Evolutionary conservation across 2,888 invertebrate species (phyloP).

Genomic region (Thecophora atra): DNA sequence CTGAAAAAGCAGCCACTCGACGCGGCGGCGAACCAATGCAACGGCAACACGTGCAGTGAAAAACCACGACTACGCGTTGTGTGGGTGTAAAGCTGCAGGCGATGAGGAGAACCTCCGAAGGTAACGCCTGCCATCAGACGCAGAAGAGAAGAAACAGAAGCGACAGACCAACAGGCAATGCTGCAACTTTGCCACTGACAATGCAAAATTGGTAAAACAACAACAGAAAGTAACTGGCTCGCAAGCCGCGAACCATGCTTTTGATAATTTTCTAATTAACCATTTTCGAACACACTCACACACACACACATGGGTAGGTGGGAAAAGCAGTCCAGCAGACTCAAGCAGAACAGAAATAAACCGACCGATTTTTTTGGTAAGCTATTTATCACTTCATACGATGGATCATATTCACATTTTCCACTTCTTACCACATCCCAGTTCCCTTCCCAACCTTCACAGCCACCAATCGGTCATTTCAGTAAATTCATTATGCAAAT

Average conservation of each 20-base stretch:
- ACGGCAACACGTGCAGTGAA: too few relatives aligned
- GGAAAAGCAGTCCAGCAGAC: not conserved
- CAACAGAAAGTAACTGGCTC: not conserved
- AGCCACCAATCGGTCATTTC: not conserved
- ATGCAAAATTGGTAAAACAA: not conserved
- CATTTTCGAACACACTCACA: conserved; percentile 27
- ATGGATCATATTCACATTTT: not conserved
- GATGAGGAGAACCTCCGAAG: not conserved
- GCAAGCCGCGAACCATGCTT: conserved; percentile 4
- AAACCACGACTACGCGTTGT: too few relatives aligned
- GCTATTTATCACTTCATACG: not conserved
- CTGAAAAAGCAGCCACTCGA: not conserved
- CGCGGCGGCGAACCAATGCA: not conserved
- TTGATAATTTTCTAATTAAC: conserved; percentile 41
- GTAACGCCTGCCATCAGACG: not conserved
- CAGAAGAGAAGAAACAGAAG: not conserved
- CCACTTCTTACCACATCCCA: not conserved
- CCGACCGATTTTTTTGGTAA: not conserved
- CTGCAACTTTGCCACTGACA: not conserved
- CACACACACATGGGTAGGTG: not conserved
- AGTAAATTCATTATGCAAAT: conserved; percentile 58
- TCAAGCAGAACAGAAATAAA: not conserved
- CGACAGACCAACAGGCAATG: not conserved
- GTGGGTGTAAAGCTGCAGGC: not conserved
- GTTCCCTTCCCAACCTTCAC: not conserved